phyloP scores from a whole-genome alignment of 2,888 invertebrate species.

The Ischnus inquisitorius region DNA sequence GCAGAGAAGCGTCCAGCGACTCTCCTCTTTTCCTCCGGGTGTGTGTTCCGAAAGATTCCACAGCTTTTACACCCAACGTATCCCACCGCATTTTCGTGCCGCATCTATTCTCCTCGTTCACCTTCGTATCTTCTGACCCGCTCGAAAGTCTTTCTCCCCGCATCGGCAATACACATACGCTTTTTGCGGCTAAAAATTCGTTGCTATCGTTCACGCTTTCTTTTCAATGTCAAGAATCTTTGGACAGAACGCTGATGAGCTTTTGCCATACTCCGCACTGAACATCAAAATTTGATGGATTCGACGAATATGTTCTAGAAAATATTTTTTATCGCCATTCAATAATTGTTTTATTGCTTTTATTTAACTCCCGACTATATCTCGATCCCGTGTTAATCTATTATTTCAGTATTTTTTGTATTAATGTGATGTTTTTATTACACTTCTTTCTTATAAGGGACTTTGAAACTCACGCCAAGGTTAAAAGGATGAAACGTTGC shows the following conservation, averaged over 20 bases:
- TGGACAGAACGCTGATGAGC: background rate
- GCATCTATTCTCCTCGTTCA: conserved; percentile 46
- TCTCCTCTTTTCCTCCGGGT: conserved; percentile 27
- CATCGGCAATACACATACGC: conserved; percentile 1
- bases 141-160: conserved; percentile 14
- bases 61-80: conserved; percentile 35
- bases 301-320: too few relatives aligned
- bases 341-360: too few relatives aligned
- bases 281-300: too few relatives aligned
- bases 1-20: conserved; percentile 39
- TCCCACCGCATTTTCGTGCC: conserved; percentile 22
- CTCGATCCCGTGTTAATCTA: too few relatives aligned
- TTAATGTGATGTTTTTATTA: too few relatives aligned
- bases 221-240: background rate
- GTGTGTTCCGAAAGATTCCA: conserved; percentile 56
- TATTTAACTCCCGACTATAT: too few relatives aligned
- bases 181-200: background rate
- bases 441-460: too few relatives aligned
- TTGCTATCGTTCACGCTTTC: background rate
- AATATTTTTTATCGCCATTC: too few relatives aligned
- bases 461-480: too few relatives aligned
- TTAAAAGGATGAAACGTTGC: too few relatives aligned
- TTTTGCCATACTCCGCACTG: too few relatives aligned
- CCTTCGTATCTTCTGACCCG: conserved; percentile 36
- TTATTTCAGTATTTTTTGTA: too few relatives aligned